Percentiles rank a stretch among this genome's conserved stretches.
These are phyloP conservation scores for Drosophila ficusphila DNA, from an alignment of 1,140 invertebrate species.

Conservation along the genomic window DNA sequence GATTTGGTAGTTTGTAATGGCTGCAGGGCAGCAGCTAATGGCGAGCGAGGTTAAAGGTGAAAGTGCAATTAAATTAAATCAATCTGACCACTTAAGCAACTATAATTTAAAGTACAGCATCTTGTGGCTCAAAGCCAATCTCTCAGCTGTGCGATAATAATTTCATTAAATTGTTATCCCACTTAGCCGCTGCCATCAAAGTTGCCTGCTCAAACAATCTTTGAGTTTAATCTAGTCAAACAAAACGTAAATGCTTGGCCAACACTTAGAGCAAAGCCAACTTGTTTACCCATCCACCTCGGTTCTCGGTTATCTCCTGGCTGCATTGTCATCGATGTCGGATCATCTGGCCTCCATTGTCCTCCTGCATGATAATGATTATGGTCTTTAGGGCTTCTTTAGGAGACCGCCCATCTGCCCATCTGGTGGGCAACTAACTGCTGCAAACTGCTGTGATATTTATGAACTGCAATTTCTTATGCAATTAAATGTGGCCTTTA, in stretches of 20 bases:
- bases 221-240: conserved; percentile 16
- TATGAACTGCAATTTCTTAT: conserved; percentile 44
- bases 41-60: neutral
- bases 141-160: neutral
- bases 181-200: neutral
- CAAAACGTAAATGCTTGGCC: conserved; percentile 1
- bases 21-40: neutral
- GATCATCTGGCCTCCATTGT: conserved; percentile 17
- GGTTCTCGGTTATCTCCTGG: conserved; percentile 2
- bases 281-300: conserved; percentile 20
- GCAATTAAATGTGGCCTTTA: conserved; percentile 46
- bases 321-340: conserved; percentile 15
- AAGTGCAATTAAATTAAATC: neutral
- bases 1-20: conserved; percentile 2
- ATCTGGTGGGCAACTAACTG: neutral
- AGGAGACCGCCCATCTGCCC: neutral
- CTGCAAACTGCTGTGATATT: too few species aligned
- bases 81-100: too few species aligned
- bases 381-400: conserved; percentile 1
- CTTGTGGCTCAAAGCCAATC: neutral
- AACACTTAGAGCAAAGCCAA: conserved; percentile 12
- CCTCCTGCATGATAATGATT: conserved; percentile 30
- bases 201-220: conserved; percentile 3
- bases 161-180: conserved; percentile 13
- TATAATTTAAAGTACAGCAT: too few species aligned